These are phyloP conservation scores for Aphrocallistes beatrix DNA, from an alignment of 37 sponge, comb jelly and placozoan species.

Conservation along the genomic window DNA sequence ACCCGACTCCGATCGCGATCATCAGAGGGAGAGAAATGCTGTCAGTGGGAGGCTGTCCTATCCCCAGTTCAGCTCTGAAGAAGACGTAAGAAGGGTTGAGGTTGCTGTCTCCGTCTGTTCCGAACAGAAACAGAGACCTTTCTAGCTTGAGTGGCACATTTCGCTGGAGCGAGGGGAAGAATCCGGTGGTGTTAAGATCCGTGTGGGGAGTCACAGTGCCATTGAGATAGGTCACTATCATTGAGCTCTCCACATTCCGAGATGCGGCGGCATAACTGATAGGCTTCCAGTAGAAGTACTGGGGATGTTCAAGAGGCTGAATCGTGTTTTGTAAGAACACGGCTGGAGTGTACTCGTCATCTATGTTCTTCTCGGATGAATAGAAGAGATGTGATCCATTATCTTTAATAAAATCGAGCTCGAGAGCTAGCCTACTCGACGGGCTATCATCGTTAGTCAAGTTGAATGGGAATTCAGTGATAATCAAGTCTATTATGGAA, in stretches of 20 bases:
- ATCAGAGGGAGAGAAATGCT: neutral
- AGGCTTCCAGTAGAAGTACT: neutral
- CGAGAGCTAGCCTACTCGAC: neutral
- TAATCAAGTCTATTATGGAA: neutral
- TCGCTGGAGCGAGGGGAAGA: neutral
- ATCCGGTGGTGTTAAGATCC: neutral
- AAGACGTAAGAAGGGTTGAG: neutral
- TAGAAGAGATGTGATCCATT: neutral
- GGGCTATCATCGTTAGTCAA: neutral
- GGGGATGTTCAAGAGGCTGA: neutral
- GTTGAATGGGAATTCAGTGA: neutral
- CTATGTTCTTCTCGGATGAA: neutral
- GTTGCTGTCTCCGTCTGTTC: neutral
- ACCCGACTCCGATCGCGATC: neutral
- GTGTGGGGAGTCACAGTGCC: neutral
- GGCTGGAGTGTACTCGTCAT: constrained; percentile 16
- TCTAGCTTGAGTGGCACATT: neutral
- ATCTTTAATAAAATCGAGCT: neutral
- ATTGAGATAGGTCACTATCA: neutral
- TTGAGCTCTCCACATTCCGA: neutral
- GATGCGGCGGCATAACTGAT: neutral
- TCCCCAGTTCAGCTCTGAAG: neutral
- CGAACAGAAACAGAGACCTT: neutral
- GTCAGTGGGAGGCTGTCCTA: neutral
- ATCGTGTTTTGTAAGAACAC: constrained; percentile 2